phyloP scores from a whole-genome alignment of 2,113 vertebrate genomes.

The Lipophrys pholis region DNA sequence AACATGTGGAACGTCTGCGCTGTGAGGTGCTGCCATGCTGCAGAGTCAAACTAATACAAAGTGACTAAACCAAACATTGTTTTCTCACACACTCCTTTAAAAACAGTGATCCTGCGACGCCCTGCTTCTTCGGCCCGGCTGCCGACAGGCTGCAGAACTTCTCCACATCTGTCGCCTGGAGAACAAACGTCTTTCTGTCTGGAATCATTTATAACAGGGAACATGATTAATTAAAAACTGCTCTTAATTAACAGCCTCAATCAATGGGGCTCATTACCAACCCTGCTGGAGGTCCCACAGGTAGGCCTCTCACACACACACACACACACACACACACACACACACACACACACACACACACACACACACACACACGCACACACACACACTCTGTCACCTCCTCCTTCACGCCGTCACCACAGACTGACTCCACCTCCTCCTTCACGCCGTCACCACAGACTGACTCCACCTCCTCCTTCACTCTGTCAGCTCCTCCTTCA shows the following conservation, averaged over 20 bases:
- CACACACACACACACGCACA: background rate
- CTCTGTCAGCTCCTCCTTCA: too few species aligned
- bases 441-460: too few species aligned
- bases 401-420: too few species aligned
- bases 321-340: slow-evolving; percentile 1
- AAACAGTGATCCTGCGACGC: too few species aligned
- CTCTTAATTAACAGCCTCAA: slow-evolving; percentile 75
- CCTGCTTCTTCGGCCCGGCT: background rate
- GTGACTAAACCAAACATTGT: too few species aligned
- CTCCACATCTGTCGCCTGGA: slow-evolving; percentile 43
- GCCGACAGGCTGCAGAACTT: slow-evolving; percentile 22
- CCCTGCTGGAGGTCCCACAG: slow-evolving; percentile 67
- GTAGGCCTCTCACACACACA: slow-evolving; percentile 30
- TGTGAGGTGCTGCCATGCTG: too few species aligned
- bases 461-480: too few species aligned
- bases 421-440: too few species aligned
- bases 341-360: background rate
- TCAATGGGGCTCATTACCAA: slow-evolving; percentile 70
- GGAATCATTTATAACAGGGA: slow-evolving; percentile 74
- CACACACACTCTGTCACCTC: slow-evolving; percentile 13
- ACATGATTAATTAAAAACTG: slow-evolving; percentile 77
- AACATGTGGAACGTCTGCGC: too few species aligned
- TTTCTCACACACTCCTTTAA: too few species aligned
- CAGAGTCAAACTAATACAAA: too few species aligned
- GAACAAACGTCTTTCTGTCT: slow-evolving; percentile 61